Evolutionary conservation across 2,113 vertebrate species (phyloP), one percentile per base, ranked within the genome.

Genomic region (Pseudois nayaur): DNA sequence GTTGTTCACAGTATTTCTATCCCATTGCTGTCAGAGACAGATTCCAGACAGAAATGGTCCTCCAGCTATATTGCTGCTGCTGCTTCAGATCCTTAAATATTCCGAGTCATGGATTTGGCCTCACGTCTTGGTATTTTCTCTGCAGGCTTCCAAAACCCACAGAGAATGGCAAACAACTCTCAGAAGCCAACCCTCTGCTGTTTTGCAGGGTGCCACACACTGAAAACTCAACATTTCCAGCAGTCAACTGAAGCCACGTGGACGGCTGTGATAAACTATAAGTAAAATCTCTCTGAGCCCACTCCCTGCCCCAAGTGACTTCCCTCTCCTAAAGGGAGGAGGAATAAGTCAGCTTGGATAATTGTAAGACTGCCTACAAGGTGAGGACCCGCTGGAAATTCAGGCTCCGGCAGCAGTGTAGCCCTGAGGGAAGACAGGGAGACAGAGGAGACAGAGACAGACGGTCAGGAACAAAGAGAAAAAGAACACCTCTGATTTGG

Each of bases 101-200:
- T 93, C n/a, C 50, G 16, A 96, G 78, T 57, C 84, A 87, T 94
- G 91, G 81, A 52, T 97, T 96, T 89, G 45, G 43, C 90, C 71
- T 76, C 79, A 60, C 1, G 2, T 87, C 85, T 95, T 43, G 60
- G 54, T 52, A 89, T 74, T 82, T 92, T 55, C 48, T 93, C 90
- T 92, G 60, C 85, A 74, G 82, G 62, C 74, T 94, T 95, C 87
- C 87, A 88, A 60, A 82, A 43, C 91, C 52, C 82, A 95, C 84
- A 5, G 0, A 7, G 43, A 88, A 93, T 40, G 94, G 40, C 9
- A 36, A 19, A n/a, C 7, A 7, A 55, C 36, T 21, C 33, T 60
- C 40, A 67, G 93, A 96, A 96, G 54, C 81, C 93, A 96, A 55
- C 40, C 92, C n/a, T 64, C 62, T 11, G 10, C 94, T 94, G 3